Percentiles rank a stretch among this genome's conserved stretches.
phyloP scores from a whole-genome alignment of 2,113 vertebrate species.

The Henicopernis longicauda region DNA sequence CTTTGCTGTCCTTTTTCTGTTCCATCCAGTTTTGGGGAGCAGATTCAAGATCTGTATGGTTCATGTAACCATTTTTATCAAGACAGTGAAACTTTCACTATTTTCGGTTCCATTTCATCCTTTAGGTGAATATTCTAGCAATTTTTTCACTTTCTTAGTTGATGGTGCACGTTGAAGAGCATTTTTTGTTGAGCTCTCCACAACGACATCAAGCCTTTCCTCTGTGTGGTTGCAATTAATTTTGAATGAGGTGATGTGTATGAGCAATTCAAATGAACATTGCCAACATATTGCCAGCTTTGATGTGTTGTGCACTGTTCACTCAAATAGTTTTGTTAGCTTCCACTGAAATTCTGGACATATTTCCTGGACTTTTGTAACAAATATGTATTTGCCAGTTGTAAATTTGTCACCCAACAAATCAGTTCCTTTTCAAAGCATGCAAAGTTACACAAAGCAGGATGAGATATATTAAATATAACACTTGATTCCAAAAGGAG shows the following conservation, averaged over 20 bases:
- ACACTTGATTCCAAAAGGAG: not conserved
- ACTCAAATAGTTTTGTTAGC: not conserved
- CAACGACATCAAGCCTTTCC: not conserved
- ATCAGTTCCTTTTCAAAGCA: not conserved
- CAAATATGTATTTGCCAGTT: not conserved
- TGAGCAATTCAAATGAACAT: not conserved
- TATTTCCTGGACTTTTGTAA: not conserved
- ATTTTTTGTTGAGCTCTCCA: not conserved
- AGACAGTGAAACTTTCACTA: not conserved
- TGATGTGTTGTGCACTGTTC: not conserved
- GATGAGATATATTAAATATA: not conserved
- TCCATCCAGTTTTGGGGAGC: not conserved
- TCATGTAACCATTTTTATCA: not conserved
- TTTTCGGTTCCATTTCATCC: not conserved
- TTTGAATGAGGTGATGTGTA: not conserved
- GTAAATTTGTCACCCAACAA: not conserved
- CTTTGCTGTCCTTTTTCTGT: not conserved
- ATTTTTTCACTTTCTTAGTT: not conserved
- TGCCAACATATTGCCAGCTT: not conserved
- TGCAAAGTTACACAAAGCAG: not conserved
- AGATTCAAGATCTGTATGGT: not conserved
- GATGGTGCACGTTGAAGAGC: rapidly evolving
- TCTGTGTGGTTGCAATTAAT: not conserved
- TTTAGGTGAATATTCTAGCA: not conserved
- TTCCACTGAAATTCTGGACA: not conserved